Conservation (phyloP, 2,888 invertebrate genomes). For the Ectemnius cavifrons region DNA sequence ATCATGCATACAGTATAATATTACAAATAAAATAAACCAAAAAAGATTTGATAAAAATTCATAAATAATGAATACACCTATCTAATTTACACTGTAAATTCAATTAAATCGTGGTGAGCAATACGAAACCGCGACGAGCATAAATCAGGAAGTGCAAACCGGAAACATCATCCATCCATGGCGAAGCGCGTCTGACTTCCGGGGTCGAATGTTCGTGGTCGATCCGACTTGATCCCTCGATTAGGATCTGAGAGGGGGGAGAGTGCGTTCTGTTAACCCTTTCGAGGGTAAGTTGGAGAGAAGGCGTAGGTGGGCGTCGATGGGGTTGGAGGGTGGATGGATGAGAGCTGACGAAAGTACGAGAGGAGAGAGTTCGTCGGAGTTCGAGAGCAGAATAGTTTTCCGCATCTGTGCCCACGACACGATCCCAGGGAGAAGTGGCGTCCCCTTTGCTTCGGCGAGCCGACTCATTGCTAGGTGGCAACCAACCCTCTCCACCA, state of each 20-base stretch:
- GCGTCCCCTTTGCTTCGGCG: conserved; percentile 28
- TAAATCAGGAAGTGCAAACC: conserved; percentile 23
- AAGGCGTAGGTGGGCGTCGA: conserved; percentile 14
- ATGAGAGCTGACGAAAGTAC: conserved; percentile 4
- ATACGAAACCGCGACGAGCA: conserved; percentile 3
- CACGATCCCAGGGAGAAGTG: conserved; percentile 51
- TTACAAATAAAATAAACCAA: too few relatives aligned
- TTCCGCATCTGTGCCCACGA: conserved; percentile 69
- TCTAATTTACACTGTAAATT: too few relatives aligned
- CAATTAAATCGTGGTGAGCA: not conserved
- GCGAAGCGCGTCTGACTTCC: conserved; percentile 31
- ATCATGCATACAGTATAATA: too few relatives aligned
- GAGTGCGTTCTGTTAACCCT: conserved; percentile 18
- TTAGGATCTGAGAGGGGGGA: conserved; percentile 22
- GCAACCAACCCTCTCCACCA: conserved; percentile 41
- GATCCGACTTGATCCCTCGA: conserved; percentile 41
- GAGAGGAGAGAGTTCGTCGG: too few relatives aligned
- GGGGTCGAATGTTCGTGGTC: conserved; percentile 33
- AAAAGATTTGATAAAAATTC: too few relatives aligned
- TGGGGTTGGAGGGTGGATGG: conserved; percentile 29
- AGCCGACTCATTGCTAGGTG: conserved; percentile 11
- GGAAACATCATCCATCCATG: conserved; percentile 29
- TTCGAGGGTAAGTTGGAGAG: conserved; percentile 12
- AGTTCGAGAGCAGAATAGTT: conserved; percentile 48
- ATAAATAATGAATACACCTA: too few relatives aligned